Evolutionary conservation across 2,113 vertebrate genomes (phyloP).

Genomic region (Rhinogobius similis): DNA sequence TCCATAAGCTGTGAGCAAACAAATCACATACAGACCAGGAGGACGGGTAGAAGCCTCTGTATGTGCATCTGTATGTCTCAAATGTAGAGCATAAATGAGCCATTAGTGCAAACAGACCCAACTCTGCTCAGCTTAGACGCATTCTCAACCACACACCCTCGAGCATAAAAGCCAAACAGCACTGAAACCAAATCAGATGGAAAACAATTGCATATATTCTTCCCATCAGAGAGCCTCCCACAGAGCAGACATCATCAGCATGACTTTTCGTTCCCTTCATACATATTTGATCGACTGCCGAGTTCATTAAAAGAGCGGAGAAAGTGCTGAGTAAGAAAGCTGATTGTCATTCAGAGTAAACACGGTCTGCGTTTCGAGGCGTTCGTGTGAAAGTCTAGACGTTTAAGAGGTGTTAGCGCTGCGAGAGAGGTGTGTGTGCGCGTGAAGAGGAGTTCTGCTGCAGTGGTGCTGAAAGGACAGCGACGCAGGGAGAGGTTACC

Average conservation of each 20-base stretch:
- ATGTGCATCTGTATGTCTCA: too few species aligned
- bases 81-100: too few species aligned
- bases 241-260: conserved; percentile 19
- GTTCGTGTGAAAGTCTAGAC: background rate
- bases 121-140: background rate
- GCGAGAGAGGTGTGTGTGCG: background rate
- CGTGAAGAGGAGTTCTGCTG: conserved; percentile 40
- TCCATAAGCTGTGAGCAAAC: too few species aligned
- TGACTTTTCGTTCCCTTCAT: conserved; percentile 21
- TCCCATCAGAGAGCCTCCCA: conserved; percentile 32
- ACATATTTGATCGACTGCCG: conserved; percentile 15
- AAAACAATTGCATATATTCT: conserved; percentile 33
- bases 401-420: background rate
- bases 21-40: too few species aligned
- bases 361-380: background rate
- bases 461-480: conserved; percentile 64
- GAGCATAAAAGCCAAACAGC: background rate
- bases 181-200: conserved; percentile 24
- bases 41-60: too few species aligned
- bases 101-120: too few species aligned
- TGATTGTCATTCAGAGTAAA: background rate
- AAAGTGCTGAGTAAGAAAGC: conserved; percentile 8
- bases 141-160: background rate
- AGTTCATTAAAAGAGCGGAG: conserved; percentile 9
- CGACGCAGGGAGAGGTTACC: conserved; percentile 26